Evolutionary conservation across 2,888 invertebrate genomes (phyloP), one percentile per base, ranked within the genome.

Genomic region (Cephus pygmeus): DNA sequence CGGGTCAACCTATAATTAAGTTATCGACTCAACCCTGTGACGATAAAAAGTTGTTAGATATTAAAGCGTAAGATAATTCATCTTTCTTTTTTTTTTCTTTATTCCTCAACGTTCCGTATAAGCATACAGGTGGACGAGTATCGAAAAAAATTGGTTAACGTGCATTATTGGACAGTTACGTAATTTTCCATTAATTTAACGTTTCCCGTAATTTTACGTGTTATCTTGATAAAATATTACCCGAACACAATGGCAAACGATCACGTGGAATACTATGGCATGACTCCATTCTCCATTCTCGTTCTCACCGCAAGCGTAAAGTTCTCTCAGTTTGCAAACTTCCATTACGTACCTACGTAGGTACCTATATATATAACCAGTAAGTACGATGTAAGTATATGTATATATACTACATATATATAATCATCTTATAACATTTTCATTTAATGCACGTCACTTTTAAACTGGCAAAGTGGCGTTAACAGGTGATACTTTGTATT

Each of bases 1-100:
- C 74, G 30, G 35, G 74, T 74, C 34, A 74, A 74, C 74, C 74
- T 74, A 34, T 36, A 74, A 74, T 74, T 74, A 74, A 74, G 74
- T 74, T 74, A 74, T 74, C 35, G 34, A 36, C 34, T 74, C 74
- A 6, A 71, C 15, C 56, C 56, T 56, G 56, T 2, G 23, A 56
- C 23, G 56, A 9, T 56, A 56, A 56, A 56, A 56, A 56, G 23
- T 56, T 9, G 56, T 23, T 23, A 56, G 9, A 56, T 56, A 23
- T 56, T 56, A 56, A 56, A 56, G 56, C 9, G 9, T 23, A 56
- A 56, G 23, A 56, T 23, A 9, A 71, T 30, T 71, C 12, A 33
- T 34, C 71, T 23, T 71, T 34, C 9, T 34, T 11, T 9, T 69
- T 69, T 23, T 69, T 12, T 15, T 9, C 12, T 23, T 30, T 12